Percentiles rank a stretch among this genome's conserved stretches.
phyloP scores from a whole-genome alignment of 1,140 invertebrate species.

The Aricia agestis region DNA sequence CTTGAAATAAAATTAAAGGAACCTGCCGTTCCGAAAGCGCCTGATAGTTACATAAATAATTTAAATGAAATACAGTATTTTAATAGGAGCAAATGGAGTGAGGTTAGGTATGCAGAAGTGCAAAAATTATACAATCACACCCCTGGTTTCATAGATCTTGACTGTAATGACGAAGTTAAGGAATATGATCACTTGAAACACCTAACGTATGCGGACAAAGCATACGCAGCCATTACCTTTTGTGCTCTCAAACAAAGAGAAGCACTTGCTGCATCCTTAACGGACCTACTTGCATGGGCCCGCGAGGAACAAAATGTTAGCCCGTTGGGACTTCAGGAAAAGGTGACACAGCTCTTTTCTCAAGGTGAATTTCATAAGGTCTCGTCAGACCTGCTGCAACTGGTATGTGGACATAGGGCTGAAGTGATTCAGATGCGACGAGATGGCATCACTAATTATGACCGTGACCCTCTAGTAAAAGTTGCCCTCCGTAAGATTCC shows the following conservation, averaged over 20 bases:
- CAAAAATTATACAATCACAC: slow-evolving; percentile 33
- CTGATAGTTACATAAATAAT: slow-evolving; percentile 25
- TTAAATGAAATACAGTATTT: slow-evolving; percentile 30
- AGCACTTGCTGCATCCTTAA: slow-evolving; percentile 18
- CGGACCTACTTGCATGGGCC: slow-evolving; percentile 20
- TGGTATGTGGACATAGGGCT: slow-evolving; percentile 29
- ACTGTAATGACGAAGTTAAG: slow-evolving; percentile 9
- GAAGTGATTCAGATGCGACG: slow-evolving; percentile 25
- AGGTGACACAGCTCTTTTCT: slow-evolving; percentile 23
- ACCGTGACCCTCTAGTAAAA: slow-evolving; percentile 24
- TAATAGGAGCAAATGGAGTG: slow-evolving; percentile 26
- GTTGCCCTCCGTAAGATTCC: slow-evolving; percentile 20
- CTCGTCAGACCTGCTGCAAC: slow-evolving; percentile 26
- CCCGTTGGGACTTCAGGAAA: slow-evolving; percentile 3
- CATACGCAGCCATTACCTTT: slow-evolving; percentile 29
- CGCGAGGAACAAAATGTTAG: slow-evolving; percentile 14
- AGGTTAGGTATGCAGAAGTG: slow-evolving; percentile 33
- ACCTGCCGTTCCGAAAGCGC: slow-evolving; percentile 21
- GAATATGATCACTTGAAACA: slow-evolving; percentile 17
- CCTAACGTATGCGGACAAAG: slow-evolving; percentile 27
- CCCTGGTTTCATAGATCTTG: slow-evolving; percentile 32
- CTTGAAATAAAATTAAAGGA: slow-evolving; percentile 29
- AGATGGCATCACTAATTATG: slow-evolving; percentile 23
- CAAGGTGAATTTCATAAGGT: slow-evolving; percentile 25
- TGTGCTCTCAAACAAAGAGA: slow-evolving; percentile 32